These are phyloP conservation scores for Amblyopsis rosae DNA, from an alignment of 2,113 vertebrate species.

Conservation along the genomic window DNA sequence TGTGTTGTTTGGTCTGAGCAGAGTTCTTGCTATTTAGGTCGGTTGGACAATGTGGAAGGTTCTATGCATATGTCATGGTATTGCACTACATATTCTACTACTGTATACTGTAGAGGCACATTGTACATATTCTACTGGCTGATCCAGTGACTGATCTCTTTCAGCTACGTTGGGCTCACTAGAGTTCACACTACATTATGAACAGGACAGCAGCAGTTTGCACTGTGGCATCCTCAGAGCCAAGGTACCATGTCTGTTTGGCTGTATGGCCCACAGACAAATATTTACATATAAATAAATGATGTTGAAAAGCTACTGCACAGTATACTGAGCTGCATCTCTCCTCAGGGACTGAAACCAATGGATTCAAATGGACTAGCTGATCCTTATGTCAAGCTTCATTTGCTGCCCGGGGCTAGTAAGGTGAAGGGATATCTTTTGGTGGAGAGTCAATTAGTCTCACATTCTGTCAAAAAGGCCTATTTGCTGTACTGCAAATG, in stretches of 20 bases:
- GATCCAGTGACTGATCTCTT: constrained; percentile 43
- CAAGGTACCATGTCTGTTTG: constrained; percentile 78
- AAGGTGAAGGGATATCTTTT: constrained; percentile 80
- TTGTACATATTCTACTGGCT: neutral
- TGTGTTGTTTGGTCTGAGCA: too few species aligned
- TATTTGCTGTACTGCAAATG: neutral
- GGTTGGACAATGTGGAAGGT: neutral
- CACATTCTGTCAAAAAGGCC: constrained; percentile 12
- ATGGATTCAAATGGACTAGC: constrained; percentile 97
- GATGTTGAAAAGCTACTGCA: constrained; percentile 49
- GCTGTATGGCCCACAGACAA: neutral
- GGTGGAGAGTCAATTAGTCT: neutral
- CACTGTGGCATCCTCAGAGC: constrained; percentile 91
- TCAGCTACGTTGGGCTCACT: constrained; percentile 91
- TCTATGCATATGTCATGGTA: constrained; percentile 13
- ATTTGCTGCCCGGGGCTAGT: constrained; percentile 93
- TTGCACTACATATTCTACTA: too few species aligned
- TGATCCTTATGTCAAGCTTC: constrained; percentile 94
- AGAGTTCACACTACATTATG: constrained; percentile 91
- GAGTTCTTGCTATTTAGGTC: too few species aligned
- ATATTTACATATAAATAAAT: constrained; percentile 37
- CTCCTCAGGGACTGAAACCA: constrained; percentile 88
- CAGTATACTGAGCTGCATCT: constrained; percentile 15
- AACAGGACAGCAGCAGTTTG: constrained; percentile 91
- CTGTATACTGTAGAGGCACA: too few species aligned